These are phyloP conservation scores for Drosophila rubida DNA, from an alignment of 2,888 invertebrate species.

Conservation along the genomic window DNA sequence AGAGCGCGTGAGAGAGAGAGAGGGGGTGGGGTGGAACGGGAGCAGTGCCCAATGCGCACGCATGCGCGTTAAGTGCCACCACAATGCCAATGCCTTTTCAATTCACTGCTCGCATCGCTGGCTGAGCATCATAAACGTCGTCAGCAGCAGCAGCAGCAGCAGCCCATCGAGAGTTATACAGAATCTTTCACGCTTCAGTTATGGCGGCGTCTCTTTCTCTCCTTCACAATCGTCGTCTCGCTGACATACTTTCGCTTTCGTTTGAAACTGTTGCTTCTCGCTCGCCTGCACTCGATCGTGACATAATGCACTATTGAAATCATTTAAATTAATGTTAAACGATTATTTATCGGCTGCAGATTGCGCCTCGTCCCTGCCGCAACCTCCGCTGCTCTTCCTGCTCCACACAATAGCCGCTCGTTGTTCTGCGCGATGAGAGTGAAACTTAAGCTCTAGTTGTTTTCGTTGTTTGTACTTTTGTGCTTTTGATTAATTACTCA, in stretches of 20 bases:
- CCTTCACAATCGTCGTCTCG: background rate
- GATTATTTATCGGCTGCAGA: conserved; percentile 68
- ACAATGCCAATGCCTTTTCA: conserved; percentile 54
- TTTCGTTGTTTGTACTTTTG: conserved; percentile 4
- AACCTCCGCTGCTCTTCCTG: too few relatives aligned
- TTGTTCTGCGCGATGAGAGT: conserved; percentile 39
- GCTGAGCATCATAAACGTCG: background rate
- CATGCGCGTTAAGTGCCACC: conserved; percentile 57
- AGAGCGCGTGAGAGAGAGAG: background rate
- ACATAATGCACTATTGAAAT: conserved; percentile 69
- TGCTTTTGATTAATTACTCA: conserved; percentile 64
- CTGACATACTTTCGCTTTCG: conserved; percentile 78
- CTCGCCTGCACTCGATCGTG: conserved; percentile 61
- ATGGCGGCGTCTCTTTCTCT: background rate
- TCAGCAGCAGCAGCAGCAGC: background rate
- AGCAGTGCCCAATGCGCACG: conserved; percentile 28
- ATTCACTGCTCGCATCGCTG: conserved; percentile 9
- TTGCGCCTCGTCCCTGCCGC: conserved; percentile 1
- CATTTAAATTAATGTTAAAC: conserved; percentile 72
- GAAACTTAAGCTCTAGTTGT: conserved; percentile 63
- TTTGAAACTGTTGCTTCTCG: conserved; percentile 34
- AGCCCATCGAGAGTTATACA: conserved; percentile 36
- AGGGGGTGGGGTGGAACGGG: background rate
- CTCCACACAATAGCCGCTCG: conserved; percentile 34
- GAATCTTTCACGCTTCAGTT: conserved; percentile 55